Evolutionary conservation across 2,888 invertebrate genomes (phyloP).

Genomic region (Lydus trimaculatus): DNA sequence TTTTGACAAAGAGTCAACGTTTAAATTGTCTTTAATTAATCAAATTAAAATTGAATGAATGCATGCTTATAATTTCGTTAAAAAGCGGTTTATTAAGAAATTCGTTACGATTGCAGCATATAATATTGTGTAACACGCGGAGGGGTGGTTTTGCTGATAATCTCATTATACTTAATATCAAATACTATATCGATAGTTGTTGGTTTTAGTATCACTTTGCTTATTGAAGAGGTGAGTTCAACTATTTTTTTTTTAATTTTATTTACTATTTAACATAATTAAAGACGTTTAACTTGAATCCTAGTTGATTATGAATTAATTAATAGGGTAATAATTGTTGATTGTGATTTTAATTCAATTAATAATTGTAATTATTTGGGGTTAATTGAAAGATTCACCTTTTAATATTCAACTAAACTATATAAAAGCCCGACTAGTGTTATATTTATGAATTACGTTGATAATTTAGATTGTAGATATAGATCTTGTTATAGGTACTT

Average conservation of each 20-base stretch:
- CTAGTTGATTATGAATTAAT: neutral
- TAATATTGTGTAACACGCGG: neutral
- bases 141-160: neutral
- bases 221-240: neutral
- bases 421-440: neutral
- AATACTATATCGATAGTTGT: neutral
- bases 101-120: constrained; percentile 1
- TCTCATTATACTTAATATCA: neutral
- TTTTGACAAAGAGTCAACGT: too few species aligned
- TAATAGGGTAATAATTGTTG: too few species aligned
- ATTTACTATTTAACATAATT: too few species aligned
- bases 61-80: too few species aligned
- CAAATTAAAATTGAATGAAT: too few species aligned
- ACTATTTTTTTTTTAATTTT: neutral
- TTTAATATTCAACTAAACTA: neutral
- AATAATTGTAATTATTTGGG: neutral
- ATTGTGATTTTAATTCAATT: neutral
- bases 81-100: too few species aligned
- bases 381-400: neutral
- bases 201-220: neutral
- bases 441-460: neutral
- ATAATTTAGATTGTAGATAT: neutral
- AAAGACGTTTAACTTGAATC: too few species aligned
- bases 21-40: too few species aligned
- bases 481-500: too few species aligned